phyloP scores from a whole-genome alignment of 2,797 vertebrate species.

The Sebastes minor region DNA sequence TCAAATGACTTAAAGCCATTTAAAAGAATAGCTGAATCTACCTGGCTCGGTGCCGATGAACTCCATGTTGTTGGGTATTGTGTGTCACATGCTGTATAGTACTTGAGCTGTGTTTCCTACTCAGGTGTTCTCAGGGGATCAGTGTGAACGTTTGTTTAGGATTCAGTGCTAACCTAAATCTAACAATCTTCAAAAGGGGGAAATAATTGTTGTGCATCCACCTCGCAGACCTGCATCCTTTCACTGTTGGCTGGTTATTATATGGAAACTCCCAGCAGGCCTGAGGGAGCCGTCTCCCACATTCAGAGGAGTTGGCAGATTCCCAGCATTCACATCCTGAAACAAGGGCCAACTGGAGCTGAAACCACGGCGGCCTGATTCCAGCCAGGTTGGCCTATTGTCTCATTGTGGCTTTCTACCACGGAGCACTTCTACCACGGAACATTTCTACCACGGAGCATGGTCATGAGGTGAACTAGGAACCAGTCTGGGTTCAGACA shows the following conservation, averaged over 20 bases:
- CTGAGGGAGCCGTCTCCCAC: constrained; percentile 22
- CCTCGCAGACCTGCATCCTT: constrained; percentile 3
- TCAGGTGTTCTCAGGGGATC: not conserved
- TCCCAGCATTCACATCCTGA: constrained; percentile 31
- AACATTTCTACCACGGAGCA: not conserved
- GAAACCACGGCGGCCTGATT: constrained; percentile 46
- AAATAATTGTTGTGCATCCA: constrained; percentile 6
- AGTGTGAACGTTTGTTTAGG: not conserved
- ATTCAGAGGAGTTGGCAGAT: constrained; percentile 24
- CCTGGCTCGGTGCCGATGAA: not conserved
- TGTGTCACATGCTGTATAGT: not conserved
- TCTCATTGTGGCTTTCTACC: not conserved
- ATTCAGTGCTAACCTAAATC: not conserved
- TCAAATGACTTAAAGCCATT: not conserved
- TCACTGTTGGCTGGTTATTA: constrained; percentile 15
- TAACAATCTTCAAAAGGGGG: not conserved
- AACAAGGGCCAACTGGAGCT: constrained; percentile 56
- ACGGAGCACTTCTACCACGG: constrained; percentile 3
- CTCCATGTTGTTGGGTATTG: not conserved
- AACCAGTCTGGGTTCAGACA: not conserved
- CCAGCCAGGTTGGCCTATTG: constrained; percentile 38
- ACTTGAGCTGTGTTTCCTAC: not conserved
- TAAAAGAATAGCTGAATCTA: not conserved
- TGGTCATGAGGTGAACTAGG: not conserved
- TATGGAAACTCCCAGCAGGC: constrained; percentile 10